Evolutionary conservation across 2,113 vertebrate species (phyloP), one percentile per base, ranked within the genome.

Genomic region (Crotophaga sulcirostris): DNA sequence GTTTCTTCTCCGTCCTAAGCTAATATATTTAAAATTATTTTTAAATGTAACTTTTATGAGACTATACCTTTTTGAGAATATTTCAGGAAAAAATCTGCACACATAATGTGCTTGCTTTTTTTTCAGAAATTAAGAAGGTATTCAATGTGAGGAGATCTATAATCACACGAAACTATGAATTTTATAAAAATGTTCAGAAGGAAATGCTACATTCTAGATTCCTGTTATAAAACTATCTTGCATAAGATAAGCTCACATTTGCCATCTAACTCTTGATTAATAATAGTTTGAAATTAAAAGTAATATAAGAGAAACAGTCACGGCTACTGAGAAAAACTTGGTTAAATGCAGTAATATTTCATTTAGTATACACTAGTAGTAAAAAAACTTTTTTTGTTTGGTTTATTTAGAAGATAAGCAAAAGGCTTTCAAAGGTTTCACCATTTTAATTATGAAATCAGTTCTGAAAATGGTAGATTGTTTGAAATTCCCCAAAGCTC

Each of bases 311-410:
- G 33, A 90, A 89, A 52, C 1, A 5, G 14, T 44, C n/a, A 54
- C 49, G 28, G 18, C 7, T 90, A 54, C 28, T 47, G 3, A 44
- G 72, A 49, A 80, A 86, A 90, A 73, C 16, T 38, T 77, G 15
- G 6, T 72, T 59, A 73, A 89, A 56, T 47, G 2, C 23, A 67
- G 14, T 18, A 60, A 33, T 54, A 60, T 40, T 93, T 85, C 2
- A 38, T 62, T 63, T 66, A 17, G 6, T 69, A 88, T 56, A 67
- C 28, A n/a, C 10, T 31, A 62, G 8, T 18, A 72, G 26, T 7
- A 82, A 80, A 59, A 69, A 42, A 0, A 45, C 31, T 12, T 1
- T 0, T 33, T 78, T 44, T 45, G 5, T n/a, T 73, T 56, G 6
- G 6, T 29, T 93, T 47, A 9, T 60, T 86, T 60, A 64, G 16